A percentile compares a stretch with the other conserved stretches of the same genome.
Conservation (phyloP, 2,113 vertebrate genomes). For the Poeciliopsis occidentalis region DNA sequence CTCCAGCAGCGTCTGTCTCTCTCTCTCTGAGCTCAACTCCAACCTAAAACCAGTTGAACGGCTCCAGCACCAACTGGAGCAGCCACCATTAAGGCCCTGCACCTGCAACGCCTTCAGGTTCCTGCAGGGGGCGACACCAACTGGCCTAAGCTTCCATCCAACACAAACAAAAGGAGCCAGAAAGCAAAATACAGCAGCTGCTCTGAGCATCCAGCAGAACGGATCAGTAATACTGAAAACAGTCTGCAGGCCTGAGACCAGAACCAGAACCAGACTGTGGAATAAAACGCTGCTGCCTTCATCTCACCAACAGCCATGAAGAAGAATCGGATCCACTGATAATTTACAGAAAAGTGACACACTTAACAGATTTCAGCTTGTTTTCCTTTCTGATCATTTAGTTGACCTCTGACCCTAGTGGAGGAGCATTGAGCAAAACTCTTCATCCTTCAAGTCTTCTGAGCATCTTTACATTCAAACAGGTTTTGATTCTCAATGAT, state of each 20-base stretch:
- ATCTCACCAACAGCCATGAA: too few relatives aligned
- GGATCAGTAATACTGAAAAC: slow-evolving; percentile 18
- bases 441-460: background rate
- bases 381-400: too few relatives aligned
- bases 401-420: background rate
- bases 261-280: too few relatives aligned
- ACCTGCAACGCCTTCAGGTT: slow-evolving; percentile 33
- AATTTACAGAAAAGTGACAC: too few relatives aligned
- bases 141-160: slow-evolving; percentile 21
- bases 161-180: background rate
- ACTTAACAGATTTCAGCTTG: too few relatives aligned
- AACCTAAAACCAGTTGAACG: too few relatives aligned
- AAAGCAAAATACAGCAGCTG: slow-evolving; percentile 14
- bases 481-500: too few relatives aligned
- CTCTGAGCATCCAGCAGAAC: slow-evolving; percentile 32
- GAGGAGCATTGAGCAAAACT: background rate
- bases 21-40: background rate
- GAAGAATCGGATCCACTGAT: too few relatives aligned
- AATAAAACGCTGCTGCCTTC: too few relatives aligned
- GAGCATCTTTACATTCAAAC: too few relatives aligned
- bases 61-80: background rate
- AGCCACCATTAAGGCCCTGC: slow-evolving; percentile 48
- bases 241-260: background rate
- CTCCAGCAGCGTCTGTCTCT: background rate
- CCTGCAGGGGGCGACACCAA: background rate